A percentile compares a stretch with the other conserved stretches of the same genome.
phyloP scores from a whole-genome alignment of 2,113 vertebrate genomes.

The Dicrurus megarhynchus region DNA sequence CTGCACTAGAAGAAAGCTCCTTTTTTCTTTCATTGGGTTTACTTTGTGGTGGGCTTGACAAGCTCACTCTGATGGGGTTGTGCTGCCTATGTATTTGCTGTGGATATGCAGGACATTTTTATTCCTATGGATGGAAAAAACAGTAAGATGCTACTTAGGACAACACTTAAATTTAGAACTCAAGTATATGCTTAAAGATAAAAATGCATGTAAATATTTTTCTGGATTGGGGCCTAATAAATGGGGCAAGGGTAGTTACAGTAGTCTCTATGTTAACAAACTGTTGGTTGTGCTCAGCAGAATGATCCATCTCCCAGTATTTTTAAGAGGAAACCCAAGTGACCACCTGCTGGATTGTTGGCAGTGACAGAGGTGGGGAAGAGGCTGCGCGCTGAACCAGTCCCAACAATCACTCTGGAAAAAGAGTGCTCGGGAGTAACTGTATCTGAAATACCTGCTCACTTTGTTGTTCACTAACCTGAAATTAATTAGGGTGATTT shows the following conservation, averaged over 20 bases:
- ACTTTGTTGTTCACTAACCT: background rate
- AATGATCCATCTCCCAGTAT: background rate
- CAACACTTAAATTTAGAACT: slow-evolving; percentile 47
- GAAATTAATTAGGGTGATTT: background rate
- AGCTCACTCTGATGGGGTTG: background rate
- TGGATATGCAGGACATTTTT: background rate
- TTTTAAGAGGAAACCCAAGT: background rate
- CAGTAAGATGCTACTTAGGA: slow-evolving; percentile 15
- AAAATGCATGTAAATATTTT: slow-evolving; percentile 57
- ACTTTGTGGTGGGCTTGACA: background rate
- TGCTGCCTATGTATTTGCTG: background rate
- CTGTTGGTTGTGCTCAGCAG: background rate
- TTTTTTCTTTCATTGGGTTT: background rate
- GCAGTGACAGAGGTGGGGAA: background rate
- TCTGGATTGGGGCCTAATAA: slow-evolving; percentile 15
- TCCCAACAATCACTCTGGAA: background rate
- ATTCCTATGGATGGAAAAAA: background rate
- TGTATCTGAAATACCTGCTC: background rate
- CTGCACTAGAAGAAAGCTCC: background rate
- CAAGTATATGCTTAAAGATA: slow-evolving; percentile 20
- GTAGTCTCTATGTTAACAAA: background rate
- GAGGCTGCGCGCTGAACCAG: accelerated
- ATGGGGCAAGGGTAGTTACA: background rate
- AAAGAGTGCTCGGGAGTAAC: background rate
- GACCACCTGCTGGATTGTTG: background rate